Evolutionary conservation across 2,113 vertebrate genomes (phyloP).

Genomic region (Progne subis): DNA sequence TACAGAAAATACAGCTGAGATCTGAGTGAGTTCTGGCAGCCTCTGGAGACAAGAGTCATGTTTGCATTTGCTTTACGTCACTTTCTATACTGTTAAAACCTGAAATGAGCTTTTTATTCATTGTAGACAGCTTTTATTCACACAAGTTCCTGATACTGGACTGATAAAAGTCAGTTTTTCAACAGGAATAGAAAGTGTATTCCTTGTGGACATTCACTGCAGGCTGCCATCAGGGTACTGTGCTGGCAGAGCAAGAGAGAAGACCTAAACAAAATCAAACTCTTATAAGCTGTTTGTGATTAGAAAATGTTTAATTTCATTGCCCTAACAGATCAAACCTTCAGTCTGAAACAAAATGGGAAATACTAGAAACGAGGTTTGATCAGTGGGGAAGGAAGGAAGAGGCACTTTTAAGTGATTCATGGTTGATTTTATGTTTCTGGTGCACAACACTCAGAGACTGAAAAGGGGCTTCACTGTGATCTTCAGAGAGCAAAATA

Average conservation of each 20-base stretch:
- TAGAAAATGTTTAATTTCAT: neutral
- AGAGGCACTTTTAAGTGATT: no score
- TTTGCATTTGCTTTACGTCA: neutral
- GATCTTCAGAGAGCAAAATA: neutral
- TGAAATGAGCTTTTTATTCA: neutral
- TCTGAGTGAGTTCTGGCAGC: neutral
- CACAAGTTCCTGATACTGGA: neutral
- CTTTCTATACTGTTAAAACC: neutral
- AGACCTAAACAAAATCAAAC: neutral
- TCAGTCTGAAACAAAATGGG: neutral
- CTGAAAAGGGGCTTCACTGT: neutral
- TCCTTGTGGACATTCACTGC: neutral
- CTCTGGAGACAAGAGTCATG: neutral
- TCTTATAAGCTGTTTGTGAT: neutral
- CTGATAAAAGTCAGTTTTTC: neutral
- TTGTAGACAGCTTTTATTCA: neutral
- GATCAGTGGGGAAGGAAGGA: neutral
- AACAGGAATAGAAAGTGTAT: neutral
- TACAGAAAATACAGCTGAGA: neutral
- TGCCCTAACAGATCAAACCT: neutral
- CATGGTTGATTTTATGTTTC: neutral
- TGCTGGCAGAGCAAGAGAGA: neutral
- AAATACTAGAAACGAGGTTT: neutral
- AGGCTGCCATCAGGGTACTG: neutral
- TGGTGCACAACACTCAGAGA: neutral